Percentiles rank a stretch among this genome's conserved stretches.
These are phyloP conservation scores for Onychomys torridus DNA, from an alignment of 2,797 vertebrate species.

Conservation along the genomic window DNA sequence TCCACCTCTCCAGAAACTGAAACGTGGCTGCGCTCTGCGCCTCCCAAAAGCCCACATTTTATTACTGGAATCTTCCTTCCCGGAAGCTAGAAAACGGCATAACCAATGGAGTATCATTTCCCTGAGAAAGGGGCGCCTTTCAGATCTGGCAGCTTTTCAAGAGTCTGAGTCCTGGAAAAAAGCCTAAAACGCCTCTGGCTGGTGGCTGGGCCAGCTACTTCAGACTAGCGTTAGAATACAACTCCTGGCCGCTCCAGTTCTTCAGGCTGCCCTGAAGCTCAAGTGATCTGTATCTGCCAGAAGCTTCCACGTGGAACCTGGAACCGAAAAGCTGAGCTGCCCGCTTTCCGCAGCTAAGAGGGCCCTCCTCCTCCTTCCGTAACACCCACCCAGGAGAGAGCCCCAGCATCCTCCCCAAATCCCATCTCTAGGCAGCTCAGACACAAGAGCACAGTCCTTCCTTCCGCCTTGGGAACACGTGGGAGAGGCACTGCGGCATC, in stretches of 20 bases:
- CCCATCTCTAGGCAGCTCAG: not conserved
- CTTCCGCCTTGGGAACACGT: not conserved
- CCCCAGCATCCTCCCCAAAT: not conserved
- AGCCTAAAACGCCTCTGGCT: not conserved
- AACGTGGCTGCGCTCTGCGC: not conserved
- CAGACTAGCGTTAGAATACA: not conserved
- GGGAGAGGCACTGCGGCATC: not conserved
- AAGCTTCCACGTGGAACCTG: not conserved
- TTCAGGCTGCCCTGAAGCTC: not conserved
- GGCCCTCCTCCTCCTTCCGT: not conserved
- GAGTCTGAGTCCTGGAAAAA: not conserved
- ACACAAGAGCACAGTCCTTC: not conserved
- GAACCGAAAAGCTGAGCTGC: not conserved
- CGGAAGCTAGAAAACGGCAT: not conserved
- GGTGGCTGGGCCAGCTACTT: not conserved
- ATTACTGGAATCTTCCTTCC: not conserved
- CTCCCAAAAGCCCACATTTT: not conserved
- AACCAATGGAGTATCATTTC: not conserved
- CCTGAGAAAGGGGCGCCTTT: not conserved
- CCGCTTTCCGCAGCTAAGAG: not conserved
- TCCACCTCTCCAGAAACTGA: not conserved
- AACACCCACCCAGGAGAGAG: not conserved
- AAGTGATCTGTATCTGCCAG: not conserved
- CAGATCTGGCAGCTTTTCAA: not conserved
- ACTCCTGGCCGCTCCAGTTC: fast-evolving